A percentile compares a stretch with the other conserved stretches of the same genome.
These are phyloP conservation scores for Trachymyrmex cornetzi DNA, from an alignment of 1,140 invertebrate genomes.

Conservation along the genomic window DNA sequence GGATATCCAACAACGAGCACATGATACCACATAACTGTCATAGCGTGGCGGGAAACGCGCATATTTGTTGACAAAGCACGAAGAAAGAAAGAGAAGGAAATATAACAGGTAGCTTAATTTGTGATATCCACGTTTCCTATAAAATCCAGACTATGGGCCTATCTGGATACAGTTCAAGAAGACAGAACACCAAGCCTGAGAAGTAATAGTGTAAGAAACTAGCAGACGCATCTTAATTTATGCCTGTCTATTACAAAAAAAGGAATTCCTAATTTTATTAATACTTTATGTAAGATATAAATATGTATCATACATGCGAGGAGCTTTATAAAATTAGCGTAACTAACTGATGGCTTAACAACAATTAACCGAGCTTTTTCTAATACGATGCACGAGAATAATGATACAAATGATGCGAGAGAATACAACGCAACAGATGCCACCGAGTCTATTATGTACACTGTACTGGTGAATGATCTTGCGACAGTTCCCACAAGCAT, in stretches of 20 bases:
- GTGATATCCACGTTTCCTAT: conserved; percentile 15
- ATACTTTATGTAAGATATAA: background rate
- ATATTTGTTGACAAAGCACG: conserved; percentile 24
- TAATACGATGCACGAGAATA: conserved; percentile 37
- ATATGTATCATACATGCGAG: background rate
- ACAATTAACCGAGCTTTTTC: background rate
- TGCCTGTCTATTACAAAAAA: background rate
- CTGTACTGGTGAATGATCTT: conserved; percentile 42
- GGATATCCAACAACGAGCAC: background rate
- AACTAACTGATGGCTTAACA: conserved; percentile 32
- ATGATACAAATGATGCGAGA: conserved; percentile 44
- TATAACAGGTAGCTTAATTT: background rate
- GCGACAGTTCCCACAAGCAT: conserved; percentile 15
- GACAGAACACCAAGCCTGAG: background rate
- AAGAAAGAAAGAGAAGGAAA: background rate
- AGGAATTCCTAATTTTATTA: conserved; percentile 20
- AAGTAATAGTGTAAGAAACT: background rate
- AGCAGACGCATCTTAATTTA: background rate
- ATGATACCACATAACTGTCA: background rate
- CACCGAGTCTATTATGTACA: conserved; percentile 54
- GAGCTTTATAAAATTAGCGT: background rate
- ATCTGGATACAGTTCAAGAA: background rate
- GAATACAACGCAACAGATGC: conserved; percentile 33
- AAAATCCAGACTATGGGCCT: background rate
- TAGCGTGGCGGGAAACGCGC: background rate